phyloP scores from a whole-genome alignment of 2,888 invertebrate genomes.

The Panopea generosa region DNA sequence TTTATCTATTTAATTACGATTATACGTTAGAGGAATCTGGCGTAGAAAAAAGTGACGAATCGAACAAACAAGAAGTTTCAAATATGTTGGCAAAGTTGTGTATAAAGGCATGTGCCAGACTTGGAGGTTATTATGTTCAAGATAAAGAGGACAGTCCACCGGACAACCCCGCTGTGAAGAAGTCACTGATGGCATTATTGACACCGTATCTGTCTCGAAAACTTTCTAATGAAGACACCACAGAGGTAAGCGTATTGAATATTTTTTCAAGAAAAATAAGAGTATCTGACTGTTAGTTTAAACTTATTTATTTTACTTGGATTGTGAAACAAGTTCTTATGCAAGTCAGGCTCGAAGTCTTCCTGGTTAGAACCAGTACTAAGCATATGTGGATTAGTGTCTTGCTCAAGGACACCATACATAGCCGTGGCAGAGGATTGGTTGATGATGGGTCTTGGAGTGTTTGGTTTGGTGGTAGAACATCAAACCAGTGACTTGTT shows the following conservation, averaged over 20 bases:
- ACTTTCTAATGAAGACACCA: constrained; percentile 90
- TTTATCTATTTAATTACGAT: constrained; percentile 97
- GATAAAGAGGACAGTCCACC: constrained; percentile 87
- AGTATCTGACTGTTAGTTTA: too few species aligned
- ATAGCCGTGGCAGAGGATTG: too few species aligned
- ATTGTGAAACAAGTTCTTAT: too few species aligned
- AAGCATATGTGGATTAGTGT: too few species aligned
- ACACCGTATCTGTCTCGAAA: constrained; percentile 95
- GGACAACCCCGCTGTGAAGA: constrained; percentile 88
- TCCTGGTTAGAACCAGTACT: too few species aligned
- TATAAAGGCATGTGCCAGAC: constrained; percentile 92
- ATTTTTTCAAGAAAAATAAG: too few species aligned
- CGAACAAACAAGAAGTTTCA: constrained; percentile 95
- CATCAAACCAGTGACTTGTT: too few species aligned
- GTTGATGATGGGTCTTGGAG: too few species aligned
- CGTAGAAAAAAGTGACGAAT: constrained; percentile 92
- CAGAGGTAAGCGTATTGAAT: constrained; percentile 88
- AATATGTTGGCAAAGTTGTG: constrained; percentile 96
- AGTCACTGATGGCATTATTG: constrained; percentile 89
- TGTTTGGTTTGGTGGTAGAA: too few species aligned
- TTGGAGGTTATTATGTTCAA: constrained; percentile 88
- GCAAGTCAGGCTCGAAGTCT: too few species aligned
- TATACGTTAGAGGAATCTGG: constrained; percentile 97
- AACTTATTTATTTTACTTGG: too few species aligned
- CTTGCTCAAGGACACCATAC: too few species aligned